Evolutionary conservation across 2,797 vertebrate species (phyloP).

Genomic region (Neostethus bicornis): DNA sequence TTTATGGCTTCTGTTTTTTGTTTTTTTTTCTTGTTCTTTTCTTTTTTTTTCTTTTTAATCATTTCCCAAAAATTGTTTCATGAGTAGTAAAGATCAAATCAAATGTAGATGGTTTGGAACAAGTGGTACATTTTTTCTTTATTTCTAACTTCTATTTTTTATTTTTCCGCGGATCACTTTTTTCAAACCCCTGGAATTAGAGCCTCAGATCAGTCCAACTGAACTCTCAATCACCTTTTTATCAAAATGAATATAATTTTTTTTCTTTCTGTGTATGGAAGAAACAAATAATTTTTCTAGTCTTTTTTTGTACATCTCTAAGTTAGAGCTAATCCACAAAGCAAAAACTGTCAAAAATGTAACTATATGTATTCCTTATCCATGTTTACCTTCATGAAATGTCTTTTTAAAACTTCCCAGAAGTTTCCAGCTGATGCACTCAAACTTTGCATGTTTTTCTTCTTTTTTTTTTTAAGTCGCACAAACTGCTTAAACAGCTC

Average conservation of each 20-base stretch:
- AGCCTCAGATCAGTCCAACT: too few species aligned
- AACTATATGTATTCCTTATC: slow-evolving; percentile 80
- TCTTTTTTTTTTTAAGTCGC: neutral
- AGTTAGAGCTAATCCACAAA: slow-evolving; percentile 85
- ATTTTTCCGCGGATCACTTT: too few species aligned
- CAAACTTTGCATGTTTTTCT: slow-evolving; percentile 4
- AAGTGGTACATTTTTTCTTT: slow-evolving; percentile 23
- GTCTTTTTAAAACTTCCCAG: slow-evolving; percentile 22
- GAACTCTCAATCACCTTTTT: too few species aligned
- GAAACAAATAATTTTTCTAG: too few species aligned
- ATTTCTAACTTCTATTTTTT: slow-evolving; percentile 7
- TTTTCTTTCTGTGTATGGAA: slow-evolving; percentile 69
- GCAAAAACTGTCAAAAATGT: slow-evolving; percentile 93
- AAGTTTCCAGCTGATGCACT: slow-evolving; percentile 23
- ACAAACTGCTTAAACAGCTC: neutral
- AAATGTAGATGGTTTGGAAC: neutral
- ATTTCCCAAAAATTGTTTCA: too few species aligned
- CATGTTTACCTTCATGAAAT: slow-evolving; percentile 51
- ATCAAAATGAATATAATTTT: slow-evolving; percentile 87
- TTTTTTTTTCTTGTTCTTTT: too few species aligned
- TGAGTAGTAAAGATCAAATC: slow-evolving; percentile 27
- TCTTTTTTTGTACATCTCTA: slow-evolving; percentile 84
- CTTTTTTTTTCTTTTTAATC: too few species aligned
- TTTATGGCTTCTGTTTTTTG: slow-evolving; percentile 8
- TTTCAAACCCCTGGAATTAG: too few species aligned